phyloP scores from a whole-genome alignment of 2,797 vertebrate genomes.

The Amazona finschi region DNA sequence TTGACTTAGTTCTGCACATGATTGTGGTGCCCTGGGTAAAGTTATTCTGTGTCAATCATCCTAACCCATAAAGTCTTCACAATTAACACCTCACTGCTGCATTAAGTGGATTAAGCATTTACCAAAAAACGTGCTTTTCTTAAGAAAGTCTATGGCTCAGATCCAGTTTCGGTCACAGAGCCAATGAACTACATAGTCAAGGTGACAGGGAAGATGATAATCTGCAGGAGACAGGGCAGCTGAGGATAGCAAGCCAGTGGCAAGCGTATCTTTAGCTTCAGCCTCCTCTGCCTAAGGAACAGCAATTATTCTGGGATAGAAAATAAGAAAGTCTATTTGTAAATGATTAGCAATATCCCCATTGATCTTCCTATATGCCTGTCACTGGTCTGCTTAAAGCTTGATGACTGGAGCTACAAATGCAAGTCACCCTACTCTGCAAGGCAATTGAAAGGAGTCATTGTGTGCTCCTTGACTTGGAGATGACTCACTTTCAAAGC shows the following conservation, averaged over 20 bases:
- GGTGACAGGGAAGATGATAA: background rate
- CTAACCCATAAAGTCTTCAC: background rate
- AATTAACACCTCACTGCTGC: background rate
- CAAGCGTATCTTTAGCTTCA: background rate
- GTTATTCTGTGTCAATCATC: background rate
- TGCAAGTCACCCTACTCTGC: background rate
- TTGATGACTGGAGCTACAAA: background rate
- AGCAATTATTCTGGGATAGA: background rate
- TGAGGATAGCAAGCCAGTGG: background rate
- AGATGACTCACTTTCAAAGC: slow-evolving; percentile 21
- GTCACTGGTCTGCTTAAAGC: background rate
- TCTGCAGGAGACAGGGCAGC: background rate
- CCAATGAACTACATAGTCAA: background rate
- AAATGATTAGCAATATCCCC: background rate
- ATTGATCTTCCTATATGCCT: background rate
- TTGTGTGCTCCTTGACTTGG: background rate
- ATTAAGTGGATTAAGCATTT: background rate
- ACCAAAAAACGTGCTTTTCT: background rate
- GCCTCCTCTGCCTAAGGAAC: background rate
- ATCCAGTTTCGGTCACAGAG: background rate
- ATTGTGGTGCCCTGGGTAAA: background rate
- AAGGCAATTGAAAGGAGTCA: background rate
- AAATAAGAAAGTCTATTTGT: background rate
- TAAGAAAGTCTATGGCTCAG: background rate
- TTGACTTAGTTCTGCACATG: background rate